Conservation (phyloP, 2,113 vertebrate species). For the Otolemur garnettii region DNA sequence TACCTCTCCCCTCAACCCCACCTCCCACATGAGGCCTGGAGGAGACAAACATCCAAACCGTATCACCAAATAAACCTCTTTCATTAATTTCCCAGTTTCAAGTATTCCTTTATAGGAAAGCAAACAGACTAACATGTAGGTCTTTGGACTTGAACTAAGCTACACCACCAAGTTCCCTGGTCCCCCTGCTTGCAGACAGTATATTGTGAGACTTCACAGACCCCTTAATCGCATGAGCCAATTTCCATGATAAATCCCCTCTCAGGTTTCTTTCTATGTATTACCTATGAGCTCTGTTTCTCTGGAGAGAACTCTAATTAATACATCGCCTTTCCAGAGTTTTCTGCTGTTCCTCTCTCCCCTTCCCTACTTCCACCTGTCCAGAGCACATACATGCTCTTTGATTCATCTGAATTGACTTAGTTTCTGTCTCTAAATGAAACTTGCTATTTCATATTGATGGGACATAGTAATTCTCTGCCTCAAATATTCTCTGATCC, state of each 20-base stretch:
- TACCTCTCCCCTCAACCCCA: too few relatives aligned
- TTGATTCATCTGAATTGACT: neutral
- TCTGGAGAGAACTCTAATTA: neutral
- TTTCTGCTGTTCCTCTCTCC: neutral
- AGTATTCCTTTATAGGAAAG: too few relatives aligned
- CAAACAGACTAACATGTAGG: too few relatives aligned
- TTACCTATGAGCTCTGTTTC: neutral
- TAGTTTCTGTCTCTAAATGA: slow-evolving; percentile 30
- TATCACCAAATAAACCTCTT: too few relatives aligned
- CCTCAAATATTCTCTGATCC: neutral
- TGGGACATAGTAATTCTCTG: neutral
- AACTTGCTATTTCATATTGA: neutral
- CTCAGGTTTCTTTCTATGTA: too few relatives aligned
- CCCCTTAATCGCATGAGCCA: neutral
- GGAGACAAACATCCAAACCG: too few relatives aligned
- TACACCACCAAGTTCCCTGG: neutral
- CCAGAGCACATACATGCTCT: neutral
- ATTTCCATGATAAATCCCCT: neutral
- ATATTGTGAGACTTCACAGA: neutral
- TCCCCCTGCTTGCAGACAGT: neutral
- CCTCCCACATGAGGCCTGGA: too few relatives aligned
- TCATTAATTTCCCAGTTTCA: too few relatives aligned
- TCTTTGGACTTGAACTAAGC: neutral
- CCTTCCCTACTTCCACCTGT: neutral
- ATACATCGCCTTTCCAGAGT: neutral